These are phyloP conservation scores for Celastrina argiolus DNA, from an alignment of 2,888 invertebrate genomes.

Conservation along the genomic window DNA sequence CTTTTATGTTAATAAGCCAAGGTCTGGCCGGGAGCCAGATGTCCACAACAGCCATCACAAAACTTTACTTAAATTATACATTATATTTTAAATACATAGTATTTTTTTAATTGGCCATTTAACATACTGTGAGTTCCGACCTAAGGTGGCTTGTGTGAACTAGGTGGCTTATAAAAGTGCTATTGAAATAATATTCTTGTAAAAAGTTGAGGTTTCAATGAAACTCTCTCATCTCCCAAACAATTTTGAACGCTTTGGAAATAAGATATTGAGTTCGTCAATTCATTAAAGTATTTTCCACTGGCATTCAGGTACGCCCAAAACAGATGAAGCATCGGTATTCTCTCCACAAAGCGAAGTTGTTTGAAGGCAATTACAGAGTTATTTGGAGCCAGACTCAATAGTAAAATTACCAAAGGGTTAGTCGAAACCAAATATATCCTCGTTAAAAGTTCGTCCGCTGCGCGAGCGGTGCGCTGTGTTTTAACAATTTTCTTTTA, in stretches of 20 bases:
- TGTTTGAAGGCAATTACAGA: constrained; percentile 75
- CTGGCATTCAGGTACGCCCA: constrained; percentile 37
- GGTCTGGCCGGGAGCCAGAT: constrained; percentile 7
- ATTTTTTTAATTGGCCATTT: too few species aligned
- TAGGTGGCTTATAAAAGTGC: too few species aligned
- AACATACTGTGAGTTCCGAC: too few species aligned
- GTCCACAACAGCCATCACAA: not conserved
- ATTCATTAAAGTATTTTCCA: constrained; percentile 30
- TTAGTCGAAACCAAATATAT: constrained; percentile 75
- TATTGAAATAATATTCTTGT: too few species aligned
- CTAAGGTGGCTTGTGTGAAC: too few species aligned
- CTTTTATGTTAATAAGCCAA: constrained; percentile 11
- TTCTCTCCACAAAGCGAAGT: constrained; percentile 61
- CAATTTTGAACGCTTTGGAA: constrained; percentile 16
- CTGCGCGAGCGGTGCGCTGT: constrained; percentile 52
- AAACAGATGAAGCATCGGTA: constrained; percentile 46
- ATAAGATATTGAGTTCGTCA: constrained; percentile 23
- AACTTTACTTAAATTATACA: not conserved
- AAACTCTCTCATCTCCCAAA: not conserved
- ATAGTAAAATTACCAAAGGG: constrained; percentile 76
- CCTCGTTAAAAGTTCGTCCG: constrained; percentile 76
- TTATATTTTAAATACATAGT: not conserved
- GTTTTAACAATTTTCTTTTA: constrained; percentile 77
- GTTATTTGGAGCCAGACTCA: constrained; percentile 75
- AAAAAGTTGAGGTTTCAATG: too few species aligned